Percentiles rank a stretch among this genome's conserved stretches.
Evolutionary conservation across 2,113 vertebrate genomes (phyloP).

Genomic region (Paramisgurnus dabryanus): DNA sequence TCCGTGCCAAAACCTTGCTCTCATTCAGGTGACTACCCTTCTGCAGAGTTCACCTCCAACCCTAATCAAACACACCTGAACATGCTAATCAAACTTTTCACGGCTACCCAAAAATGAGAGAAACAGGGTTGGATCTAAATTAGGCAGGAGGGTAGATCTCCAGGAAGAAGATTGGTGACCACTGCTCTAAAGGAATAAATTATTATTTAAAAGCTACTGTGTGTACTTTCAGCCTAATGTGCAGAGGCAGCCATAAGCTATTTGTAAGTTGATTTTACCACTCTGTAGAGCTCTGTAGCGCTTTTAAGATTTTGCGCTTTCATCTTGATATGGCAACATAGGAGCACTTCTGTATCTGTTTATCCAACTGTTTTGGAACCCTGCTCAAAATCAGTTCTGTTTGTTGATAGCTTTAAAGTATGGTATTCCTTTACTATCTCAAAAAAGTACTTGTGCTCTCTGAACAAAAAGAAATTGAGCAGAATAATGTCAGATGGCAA

Average conservation of each 20-base stretch:
- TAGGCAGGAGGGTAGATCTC: too few species aligned
- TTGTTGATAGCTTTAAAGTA: background rate
- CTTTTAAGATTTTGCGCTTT: background rate
- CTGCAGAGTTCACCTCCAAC: too few species aligned
- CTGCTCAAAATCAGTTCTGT: background rate
- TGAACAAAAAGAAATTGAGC: conserved; percentile 30
- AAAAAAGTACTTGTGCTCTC: conserved; percentile 33
- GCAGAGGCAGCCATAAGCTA: background rate
- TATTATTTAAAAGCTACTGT: conserved; percentile 11
- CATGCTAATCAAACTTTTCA: too few species aligned
- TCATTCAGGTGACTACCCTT: too few species aligned
- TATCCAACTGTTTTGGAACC: background rate
- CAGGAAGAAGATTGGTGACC: too few species aligned
- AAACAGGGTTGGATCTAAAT: too few species aligned
- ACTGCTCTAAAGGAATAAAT: background rate
- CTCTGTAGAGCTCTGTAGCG: too few species aligned
- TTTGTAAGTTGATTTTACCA: background rate
- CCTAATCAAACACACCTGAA: too few species aligned
- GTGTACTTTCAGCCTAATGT: background rate
- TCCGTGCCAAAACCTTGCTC: too few species aligned
- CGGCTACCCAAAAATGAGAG: too few species aligned
- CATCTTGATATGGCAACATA: background rate
- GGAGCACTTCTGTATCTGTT: too few species aligned
- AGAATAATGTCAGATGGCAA: conserved; percentile 7
- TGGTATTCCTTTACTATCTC: background rate